These are phyloP conservation scores for Carcharodon carcharias DNA, from an alignment of 2,797 vertebrate species.

Conservation along the genomic window DNA sequence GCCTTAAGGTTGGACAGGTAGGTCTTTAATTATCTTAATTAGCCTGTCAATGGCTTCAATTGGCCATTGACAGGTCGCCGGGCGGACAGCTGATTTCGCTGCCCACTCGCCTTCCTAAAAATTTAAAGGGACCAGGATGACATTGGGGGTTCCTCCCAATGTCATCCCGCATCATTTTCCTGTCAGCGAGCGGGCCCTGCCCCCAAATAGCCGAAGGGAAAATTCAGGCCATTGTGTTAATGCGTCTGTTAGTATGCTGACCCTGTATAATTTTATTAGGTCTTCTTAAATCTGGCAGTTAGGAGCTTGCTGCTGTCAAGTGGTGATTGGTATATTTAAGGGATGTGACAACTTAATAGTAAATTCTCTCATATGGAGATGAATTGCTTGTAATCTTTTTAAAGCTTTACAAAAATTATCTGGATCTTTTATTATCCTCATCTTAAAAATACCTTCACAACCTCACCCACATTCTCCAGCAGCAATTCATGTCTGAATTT, in stretches of 20 bases:
- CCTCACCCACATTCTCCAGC: not conserved
- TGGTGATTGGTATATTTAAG: no score
- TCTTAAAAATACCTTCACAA: not conserved
- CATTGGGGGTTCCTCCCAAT: no score
- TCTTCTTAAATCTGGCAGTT: not conserved
- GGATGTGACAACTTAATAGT: not conserved
- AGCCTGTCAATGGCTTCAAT: no score
- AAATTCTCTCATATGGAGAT: not conserved
- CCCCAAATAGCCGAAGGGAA: no score
- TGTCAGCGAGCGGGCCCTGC: no score
- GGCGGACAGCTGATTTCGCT: no score
- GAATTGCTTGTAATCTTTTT: not conserved
- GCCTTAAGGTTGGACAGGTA: no score
- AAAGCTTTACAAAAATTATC: not conserved
- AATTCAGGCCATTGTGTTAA: not conserved
- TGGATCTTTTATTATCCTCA: not conserved
- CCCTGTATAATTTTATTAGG: not conserved
- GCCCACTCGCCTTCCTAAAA: no score
- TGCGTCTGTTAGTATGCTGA: not conserved
- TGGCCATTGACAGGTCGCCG: no score
- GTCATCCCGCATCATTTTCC: no score
- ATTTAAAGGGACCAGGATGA: no score
- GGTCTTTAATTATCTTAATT: no score
- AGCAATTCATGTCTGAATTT: not conserved
- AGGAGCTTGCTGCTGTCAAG: not conserved